Conservation (phyloP, 1,140 invertebrate species). For the Drosophila setifemur region DNA sequence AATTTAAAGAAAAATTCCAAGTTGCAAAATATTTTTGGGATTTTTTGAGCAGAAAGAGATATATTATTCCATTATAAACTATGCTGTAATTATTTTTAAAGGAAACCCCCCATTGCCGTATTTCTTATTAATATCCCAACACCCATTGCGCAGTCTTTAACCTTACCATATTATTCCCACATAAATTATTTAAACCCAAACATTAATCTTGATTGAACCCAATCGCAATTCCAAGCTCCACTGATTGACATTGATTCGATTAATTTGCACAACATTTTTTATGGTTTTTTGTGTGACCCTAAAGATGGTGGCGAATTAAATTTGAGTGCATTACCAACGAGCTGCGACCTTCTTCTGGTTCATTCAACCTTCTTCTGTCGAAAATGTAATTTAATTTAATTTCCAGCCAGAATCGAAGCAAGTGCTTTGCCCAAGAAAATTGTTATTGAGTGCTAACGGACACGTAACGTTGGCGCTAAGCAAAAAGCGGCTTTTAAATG, state of each 20-base stretch:
- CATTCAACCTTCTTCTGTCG: slow-evolving; percentile 54
- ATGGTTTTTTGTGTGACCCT: slow-evolving; percentile 17
- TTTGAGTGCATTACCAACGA: slow-evolving; percentile 37
- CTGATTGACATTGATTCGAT: slow-evolving; percentile 51
- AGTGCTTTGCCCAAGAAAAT: slow-evolving; percentile 40
- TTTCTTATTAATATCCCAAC: not conserved
- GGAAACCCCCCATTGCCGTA: no score
- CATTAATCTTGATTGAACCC: slow-evolving; percentile 48
- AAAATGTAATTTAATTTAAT: slow-evolving; percentile 65
- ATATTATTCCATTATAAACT: no score
- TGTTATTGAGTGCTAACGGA: slow-evolving; percentile 59
- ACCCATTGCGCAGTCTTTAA: not conserved
- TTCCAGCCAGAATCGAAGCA: slow-evolving; percentile 37
- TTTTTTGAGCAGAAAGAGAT: no score
- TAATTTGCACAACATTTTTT: slow-evolving; percentile 35
- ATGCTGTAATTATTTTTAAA: no score
- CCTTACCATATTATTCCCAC: slow-evolving; percentile 13
- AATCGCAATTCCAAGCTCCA: slow-evolving; percentile 17
- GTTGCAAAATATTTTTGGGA: no score
- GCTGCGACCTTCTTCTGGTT: slow-evolving; percentile 65
- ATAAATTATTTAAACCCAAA: slow-evolving; percentile 32
- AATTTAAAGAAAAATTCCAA: no score
- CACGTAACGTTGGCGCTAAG: slow-evolving; percentile 66
- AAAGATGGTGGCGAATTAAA: slow-evolving; percentile 7
- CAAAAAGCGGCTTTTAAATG: slow-evolving; percentile 58